Evolutionary conservation across 2,888 invertebrate genomes (phyloP).

Genomic region (Epistrophe grossulariae): DNA sequence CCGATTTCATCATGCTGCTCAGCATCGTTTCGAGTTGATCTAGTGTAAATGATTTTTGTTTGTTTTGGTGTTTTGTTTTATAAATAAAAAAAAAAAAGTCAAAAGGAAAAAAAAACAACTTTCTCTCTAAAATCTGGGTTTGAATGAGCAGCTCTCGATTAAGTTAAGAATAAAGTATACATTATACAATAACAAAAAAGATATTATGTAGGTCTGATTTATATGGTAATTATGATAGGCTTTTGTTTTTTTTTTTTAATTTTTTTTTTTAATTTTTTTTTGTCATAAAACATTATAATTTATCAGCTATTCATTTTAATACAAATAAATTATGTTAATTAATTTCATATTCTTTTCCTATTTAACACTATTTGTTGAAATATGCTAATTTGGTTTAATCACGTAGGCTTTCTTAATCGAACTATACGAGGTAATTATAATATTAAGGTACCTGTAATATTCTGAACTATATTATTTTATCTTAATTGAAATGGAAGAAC

Average conservation of each 20-base stretch:
- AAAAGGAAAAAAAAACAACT: conserved; percentile 24
- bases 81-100: conserved; percentile 27
- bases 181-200: not conserved
- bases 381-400: conserved; percentile 15
- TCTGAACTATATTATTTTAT: not conserved
- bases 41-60: conserved; percentile 60
- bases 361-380: not conserved
- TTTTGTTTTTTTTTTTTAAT: not conserved
- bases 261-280: not conserved
- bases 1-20: conserved; percentile 78
- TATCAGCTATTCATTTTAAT: not conserved
- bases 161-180: not conserved
- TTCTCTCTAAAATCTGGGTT: conserved; percentile 36
- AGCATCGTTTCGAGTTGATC: conserved; percentile 76
- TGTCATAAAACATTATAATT: not conserved
- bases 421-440: not conserved
- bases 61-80: conserved; percentile 48
- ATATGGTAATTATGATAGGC: not conserved
- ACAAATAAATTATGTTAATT: conserved; percentile 14
- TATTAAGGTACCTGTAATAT: not conserved
- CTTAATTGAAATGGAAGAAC: not conserved
- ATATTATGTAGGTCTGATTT: not conserved
- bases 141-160: not conserved
- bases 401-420: not conserved
- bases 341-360: not conserved